phyloP scores from a whole-genome alignment of 2,888 invertebrate genomes.

The Drosophila parthenogenetica region DNA sequence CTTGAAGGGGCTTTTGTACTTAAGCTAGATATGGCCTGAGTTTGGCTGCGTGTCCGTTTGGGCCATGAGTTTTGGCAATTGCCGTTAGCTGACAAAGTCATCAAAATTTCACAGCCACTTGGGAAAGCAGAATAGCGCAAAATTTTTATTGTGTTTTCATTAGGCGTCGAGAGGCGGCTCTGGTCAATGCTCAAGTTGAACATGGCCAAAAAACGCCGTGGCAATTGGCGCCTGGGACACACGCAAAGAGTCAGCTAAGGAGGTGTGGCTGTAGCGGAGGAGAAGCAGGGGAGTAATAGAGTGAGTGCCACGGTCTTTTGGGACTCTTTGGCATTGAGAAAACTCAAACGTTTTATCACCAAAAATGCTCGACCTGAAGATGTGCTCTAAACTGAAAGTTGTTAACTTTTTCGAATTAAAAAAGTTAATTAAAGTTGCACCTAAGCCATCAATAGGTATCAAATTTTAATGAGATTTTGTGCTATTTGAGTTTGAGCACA shows the following conservation, averaged over 20 bases:
- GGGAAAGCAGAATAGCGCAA: constrained; percentile 78
- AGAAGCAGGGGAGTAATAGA: neutral
- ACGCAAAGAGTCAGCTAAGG: constrained; percentile 27
- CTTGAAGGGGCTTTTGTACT: constrained; percentile 30
- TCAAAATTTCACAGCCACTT: constrained; percentile 79
- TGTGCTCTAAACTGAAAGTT: constrained; percentile 8
- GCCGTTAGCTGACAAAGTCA: constrained; percentile 72
- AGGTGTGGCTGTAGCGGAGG: neutral
- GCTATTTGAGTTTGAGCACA: too few species aligned
- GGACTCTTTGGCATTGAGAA: constrained; percentile 41
- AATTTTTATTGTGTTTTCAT: constrained; percentile 80
- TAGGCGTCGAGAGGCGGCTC: constrained; percentile 49
- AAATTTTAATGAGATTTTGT: neutral
- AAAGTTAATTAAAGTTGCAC: neutral
- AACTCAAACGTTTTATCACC: constrained; percentile 8
- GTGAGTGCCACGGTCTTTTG: constrained; percentile 19
- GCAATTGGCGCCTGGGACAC: constrained; percentile 52
- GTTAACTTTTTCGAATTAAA: neutral
- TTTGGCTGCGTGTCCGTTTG: constrained; percentile 52
- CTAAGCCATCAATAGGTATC: neutral
- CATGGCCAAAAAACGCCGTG: constrained; percentile 29
- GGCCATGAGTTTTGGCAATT: constrained; percentile 62
- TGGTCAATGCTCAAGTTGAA: constrained; percentile 46
- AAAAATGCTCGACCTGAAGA: constrained; percentile 7
- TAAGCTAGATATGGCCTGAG: constrained; percentile 4